A percentile compares a stretch with the other conserved stretches of the same genome.
Evolutionary conservation across 1,140 invertebrate species (phyloP).

Genomic region (Sitodiplosis mosellana): DNA sequence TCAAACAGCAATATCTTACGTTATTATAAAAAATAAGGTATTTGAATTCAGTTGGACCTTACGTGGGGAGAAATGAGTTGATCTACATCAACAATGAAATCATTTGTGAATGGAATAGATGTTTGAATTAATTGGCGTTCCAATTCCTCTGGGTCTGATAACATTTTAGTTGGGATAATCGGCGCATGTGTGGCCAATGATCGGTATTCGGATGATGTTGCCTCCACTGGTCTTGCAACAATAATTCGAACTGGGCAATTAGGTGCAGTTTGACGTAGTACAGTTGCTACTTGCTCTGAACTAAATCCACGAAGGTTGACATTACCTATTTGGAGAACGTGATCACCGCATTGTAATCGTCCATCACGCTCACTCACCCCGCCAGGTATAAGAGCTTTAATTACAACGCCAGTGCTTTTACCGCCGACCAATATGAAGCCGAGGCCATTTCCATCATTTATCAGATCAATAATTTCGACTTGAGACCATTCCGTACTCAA

Average conservation of each 20-base stretch:
- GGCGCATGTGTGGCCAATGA: conserved; percentile 44
- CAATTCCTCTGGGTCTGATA: conserved; percentile 63
- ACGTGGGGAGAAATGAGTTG: conserved; percentile 6
- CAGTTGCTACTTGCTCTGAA: conserved; percentile 82
- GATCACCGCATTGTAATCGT: conserved; percentile 76
- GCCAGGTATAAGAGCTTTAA: conserved; percentile 35
- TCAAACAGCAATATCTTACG: no score
- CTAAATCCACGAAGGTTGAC: conserved; percentile 81
- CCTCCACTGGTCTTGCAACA: conserved; percentile 71
- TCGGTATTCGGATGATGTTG: conserved; percentile 41
- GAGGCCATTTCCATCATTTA: conserved; percentile 62
- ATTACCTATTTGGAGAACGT: conserved; percentile 85
- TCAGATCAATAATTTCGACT: conserved; percentile 75
- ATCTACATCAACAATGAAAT: conserved; percentile 1
- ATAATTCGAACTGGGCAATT: conserved; percentile 76
- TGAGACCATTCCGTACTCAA: conserved; percentile 83
- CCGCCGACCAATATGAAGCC: conserved; percentile 90
- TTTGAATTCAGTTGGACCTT: background rate
- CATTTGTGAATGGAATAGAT: conserved; percentile 15
- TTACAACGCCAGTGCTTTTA: conserved; percentile 86
- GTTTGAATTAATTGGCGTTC: conserved; percentile 55
- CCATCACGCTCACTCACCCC: conserved; percentile 68
- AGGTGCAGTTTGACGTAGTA: conserved; percentile 70
- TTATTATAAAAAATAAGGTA: background rate
- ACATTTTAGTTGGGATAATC: conserved; percentile 62